Conservation (phyloP, 2,113 vertebrate species). For the Rhinolophus ferrumequinum region DNA sequence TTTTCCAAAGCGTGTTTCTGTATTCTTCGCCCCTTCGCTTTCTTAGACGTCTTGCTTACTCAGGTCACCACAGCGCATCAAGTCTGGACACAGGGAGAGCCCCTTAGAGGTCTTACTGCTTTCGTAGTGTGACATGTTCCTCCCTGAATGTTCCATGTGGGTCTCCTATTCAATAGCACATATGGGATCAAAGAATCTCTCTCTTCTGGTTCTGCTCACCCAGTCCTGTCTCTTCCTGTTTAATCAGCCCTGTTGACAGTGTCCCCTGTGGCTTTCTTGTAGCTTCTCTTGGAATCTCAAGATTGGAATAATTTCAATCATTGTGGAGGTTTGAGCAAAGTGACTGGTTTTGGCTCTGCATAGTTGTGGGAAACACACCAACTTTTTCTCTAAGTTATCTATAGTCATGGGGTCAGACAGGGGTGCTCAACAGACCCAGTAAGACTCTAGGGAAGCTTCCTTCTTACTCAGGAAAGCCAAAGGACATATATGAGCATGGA, state of each 20-base stretch:
- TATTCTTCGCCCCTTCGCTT: background rate
- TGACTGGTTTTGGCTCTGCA: background rate
- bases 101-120: background rate
- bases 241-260: background rate
- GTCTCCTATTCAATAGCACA: background rate
- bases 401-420: background rate
- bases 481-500: too few species aligned
- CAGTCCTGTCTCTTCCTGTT: background rate
- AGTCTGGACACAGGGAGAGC: background rate
- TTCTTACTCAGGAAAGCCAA: background rate
- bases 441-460: background rate
- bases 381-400: background rate
- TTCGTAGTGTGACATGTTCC: background rate
- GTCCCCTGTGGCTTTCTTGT: background rate
- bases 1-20: background rate
- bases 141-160: background rate
- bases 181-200: background rate
- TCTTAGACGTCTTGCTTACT: background rate
- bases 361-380: background rate
- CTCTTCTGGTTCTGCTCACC: background rate
- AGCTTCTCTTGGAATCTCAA: background rate
- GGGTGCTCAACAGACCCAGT: fast-evolving
- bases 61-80: background rate
- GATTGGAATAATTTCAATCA: background rate
- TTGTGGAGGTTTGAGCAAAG: background rate